phyloP scores from a whole-genome alignment of 2,888 invertebrate species.

The Lampropteryx suffumata region DNA sequence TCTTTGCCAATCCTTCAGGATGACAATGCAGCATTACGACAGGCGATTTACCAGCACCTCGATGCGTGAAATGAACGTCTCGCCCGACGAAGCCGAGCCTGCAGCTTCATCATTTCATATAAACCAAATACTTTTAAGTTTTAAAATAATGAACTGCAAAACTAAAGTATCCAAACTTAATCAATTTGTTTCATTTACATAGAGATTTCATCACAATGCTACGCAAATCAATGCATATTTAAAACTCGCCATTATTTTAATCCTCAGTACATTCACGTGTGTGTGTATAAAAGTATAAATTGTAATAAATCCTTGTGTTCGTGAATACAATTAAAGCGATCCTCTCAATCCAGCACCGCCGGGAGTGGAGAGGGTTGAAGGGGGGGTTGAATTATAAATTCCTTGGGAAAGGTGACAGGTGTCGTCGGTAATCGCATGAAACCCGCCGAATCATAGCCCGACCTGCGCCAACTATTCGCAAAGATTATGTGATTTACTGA shows the following conservation, averaged over 20 bases:
- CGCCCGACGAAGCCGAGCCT: conserved; percentile 36
- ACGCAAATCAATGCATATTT: conserved; percentile 27
- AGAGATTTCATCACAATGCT: conserved; percentile 20
- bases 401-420: conserved; percentile 78
- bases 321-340: conserved; percentile 76
- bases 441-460: conserved; percentile 65
- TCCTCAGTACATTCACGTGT: conserved; percentile 11
- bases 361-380: background rate
- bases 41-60: conserved; percentile 45
- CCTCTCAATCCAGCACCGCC: conserved; percentile 56
- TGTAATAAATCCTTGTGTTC: conserved; percentile 68
- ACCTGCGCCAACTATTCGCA: conserved; percentile 51
- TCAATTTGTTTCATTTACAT: conserved; percentile 3
- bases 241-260: conserved; percentile 34
- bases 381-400: conserved; percentile 71
- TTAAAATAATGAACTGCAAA: too few relatives aligned
- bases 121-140: too few relatives aligned
- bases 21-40: conserved; percentile 26
- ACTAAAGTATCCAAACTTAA: too few relatives aligned
- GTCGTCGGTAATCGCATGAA: conserved; percentile 71
- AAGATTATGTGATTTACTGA: conserved; percentile 39
- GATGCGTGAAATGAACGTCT: conserved; percentile 59
- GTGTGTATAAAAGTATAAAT: conserved; percentile 32
- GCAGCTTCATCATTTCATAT: background rate
- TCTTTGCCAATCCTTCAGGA: background rate